Conservation (phyloP, 1,140 invertebrate genomes). For the Papilio machaon region DNA sequence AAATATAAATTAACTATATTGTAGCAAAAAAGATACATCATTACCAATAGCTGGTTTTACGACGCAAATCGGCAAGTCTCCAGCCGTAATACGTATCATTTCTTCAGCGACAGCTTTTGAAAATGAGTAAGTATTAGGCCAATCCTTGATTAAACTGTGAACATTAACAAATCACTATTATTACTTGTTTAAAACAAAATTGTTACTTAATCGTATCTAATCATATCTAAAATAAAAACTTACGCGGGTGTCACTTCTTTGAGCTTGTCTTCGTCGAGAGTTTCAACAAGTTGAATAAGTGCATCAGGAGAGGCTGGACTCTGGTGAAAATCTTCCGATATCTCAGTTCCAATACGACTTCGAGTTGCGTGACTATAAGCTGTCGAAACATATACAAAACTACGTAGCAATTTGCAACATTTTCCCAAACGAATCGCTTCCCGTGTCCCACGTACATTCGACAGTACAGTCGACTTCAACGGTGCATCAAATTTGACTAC, state of each 20-base stretch:
- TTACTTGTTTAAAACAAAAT: neutral
- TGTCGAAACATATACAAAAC: conserved; percentile 43
- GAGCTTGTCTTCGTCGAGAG: conserved; percentile 36
- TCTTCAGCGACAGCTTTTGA: conserved; percentile 91
- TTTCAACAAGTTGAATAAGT: conserved; percentile 41
- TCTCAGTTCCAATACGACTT: conserved; percentile 8
- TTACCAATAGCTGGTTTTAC: conserved; percentile 87
- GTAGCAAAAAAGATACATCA: conserved; percentile 50
- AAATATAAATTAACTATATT: neutral
- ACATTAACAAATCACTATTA: neutral
- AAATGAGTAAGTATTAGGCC: conserved; percentile 91
- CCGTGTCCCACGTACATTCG: conserved; percentile 84
- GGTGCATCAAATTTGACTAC: conserved; percentile 84
- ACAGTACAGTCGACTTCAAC: conserved; percentile 80
- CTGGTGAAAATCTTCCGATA: conserved; percentile 42
- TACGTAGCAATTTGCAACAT: conserved; percentile 35
- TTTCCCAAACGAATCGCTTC: conserved; percentile 60
- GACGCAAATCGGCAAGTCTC: conserved; percentile 86
- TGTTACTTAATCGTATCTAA: too few species aligned
- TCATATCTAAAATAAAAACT: conserved; percentile 19
- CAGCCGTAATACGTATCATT: conserved; percentile 83
- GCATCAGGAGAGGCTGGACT: conserved; percentile 28
- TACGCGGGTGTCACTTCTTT: conserved; percentile 40
- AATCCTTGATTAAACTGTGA: conserved; percentile 84
- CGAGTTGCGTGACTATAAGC: conserved; percentile 43